Conservation (phyloP, 2,113 vertebrate genomes). For the Ginglymostoma cirratum region DNA sequence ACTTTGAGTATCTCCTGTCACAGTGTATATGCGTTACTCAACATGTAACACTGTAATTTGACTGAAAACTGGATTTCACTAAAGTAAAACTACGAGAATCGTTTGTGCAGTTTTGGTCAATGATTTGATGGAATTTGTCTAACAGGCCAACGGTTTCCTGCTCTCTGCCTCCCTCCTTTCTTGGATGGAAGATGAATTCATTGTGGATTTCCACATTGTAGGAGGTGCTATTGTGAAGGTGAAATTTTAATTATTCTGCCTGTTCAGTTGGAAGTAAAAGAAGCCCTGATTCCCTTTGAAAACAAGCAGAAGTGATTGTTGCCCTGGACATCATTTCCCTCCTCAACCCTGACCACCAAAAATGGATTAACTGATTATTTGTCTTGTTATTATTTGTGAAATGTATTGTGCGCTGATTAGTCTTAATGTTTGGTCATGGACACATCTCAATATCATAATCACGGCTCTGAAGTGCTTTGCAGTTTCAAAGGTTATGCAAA, state of each 20-base stretch:
- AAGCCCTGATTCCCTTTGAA: not conserved
- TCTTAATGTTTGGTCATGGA: not conserved
- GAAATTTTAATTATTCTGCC: not conserved
- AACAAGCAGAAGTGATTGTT: not conserved
- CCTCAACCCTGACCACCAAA: not conserved
- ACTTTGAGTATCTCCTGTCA: not conserved
- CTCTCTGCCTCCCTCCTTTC: not conserved
- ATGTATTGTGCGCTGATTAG: not conserved
- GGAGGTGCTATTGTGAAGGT: not conserved
- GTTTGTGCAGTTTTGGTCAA: not conserved
- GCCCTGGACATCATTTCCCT: not conserved
- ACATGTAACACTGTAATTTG: too few relatives aligned
- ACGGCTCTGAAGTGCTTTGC: not conserved
- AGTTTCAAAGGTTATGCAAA: not conserved
- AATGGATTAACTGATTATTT: not conserved
- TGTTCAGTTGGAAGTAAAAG: not conserved
- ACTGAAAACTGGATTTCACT: not conserved
- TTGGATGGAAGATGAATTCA: not conserved
- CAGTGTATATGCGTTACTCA: not conserved
- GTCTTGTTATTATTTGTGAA: not conserved
- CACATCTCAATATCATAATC: not conserved
- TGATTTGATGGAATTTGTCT: too few relatives aligned
- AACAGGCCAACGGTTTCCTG: not conserved
- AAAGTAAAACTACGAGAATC: not conserved
- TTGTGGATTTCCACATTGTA: not conserved